phyloP scores from a whole-genome alignment of 1,140 invertebrate genomes.

The Brachystomella parvula region DNA sequence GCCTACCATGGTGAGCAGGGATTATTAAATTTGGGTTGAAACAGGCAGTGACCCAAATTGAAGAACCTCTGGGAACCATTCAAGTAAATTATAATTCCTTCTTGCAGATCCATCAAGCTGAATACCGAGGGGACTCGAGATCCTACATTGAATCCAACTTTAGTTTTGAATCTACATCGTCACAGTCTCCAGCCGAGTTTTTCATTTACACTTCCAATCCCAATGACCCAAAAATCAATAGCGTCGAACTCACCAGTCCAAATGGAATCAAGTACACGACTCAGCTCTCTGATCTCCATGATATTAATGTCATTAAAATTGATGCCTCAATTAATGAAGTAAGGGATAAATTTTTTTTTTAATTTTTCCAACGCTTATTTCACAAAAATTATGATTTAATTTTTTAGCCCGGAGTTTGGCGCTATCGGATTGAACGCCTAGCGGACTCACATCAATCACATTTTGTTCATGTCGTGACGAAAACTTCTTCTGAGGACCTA shows the following conservation, averaged over 20 bases:
- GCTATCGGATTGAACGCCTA: conserved; percentile 51
- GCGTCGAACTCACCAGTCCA: conserved; percentile 37
- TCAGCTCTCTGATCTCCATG: conserved; percentile 40
- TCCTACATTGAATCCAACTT: conserved; percentile 37
- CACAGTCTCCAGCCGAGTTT: conserved; percentile 35
- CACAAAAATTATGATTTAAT: not conserved
- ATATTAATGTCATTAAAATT: conserved; percentile 48
- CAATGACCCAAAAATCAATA: conserved; percentile 38
- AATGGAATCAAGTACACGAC: conserved; percentile 36
- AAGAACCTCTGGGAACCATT: no score
- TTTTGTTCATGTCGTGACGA: conserved; percentile 41
- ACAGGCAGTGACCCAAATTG: conserved; percentile 10
- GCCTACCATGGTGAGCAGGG: conserved; percentile 47
- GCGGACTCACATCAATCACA: conserved; percentile 52
- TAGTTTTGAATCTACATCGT: conserved; percentile 33
- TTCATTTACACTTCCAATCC: conserved; percentile 37
- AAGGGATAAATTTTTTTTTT: conserved; percentile 22
- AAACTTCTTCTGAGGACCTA: conserved; percentile 36
- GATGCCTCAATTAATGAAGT: conserved; percentile 49
- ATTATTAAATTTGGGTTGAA: not conserved
- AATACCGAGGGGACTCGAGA: conserved; percentile 36
- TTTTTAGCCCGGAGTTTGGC: conserved; percentile 51
- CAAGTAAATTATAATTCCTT: not conserved
- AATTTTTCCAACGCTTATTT: not conserved
- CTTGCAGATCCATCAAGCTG: conserved; percentile 37